Base-by-base conservation (phyloP, 2,797 vertebrate genomes). In the Spinibarbus caldwelli region DNA sequence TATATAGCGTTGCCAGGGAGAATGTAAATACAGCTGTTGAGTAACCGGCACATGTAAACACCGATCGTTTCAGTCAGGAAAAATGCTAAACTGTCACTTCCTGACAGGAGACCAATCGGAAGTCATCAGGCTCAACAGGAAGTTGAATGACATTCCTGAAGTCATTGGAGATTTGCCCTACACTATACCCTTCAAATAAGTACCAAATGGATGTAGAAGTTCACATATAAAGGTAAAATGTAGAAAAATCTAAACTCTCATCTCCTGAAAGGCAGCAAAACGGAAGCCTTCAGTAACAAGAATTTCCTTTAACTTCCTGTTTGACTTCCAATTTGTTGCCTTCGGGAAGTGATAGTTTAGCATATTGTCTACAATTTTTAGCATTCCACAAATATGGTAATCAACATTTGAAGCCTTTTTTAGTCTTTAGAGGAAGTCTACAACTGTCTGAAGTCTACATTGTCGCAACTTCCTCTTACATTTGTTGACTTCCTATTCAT, bases 61-160 rank as follows among this genome's bases (percentile, higher is more conserved):
- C 26, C 10, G 29, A 75, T 82, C 68, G 54, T 87, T 80, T 84
- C 34, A 88, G 86, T 78, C 82, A 86, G 77, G 86, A 76, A 66
- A 71, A 82, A 89, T 82, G 75, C 86, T 86, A 90, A 85, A 90
- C 89, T 89, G 91, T 90, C 84, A 92, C 89, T 93, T 94, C 92
- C 92, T 92, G 91, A 88, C 86, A 87, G 88, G 91, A 91, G 91
- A 64, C 90, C 90, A 91, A 91, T 90, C 90, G 91, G 90, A 93
- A 89, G 86, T 87, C 80, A 85, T 87, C 89, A 78, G 68, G 87
- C 84, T 64, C 80, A 89, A 90, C 89, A 90, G 92, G 92, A 93
- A 92, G 87, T 79, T 71, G 77, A 87, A 59, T 41, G 17, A 34
- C 68, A 38, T 43, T 71, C 14, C 36, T 71, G 15, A 5, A 31